Conservation (phyloP, 2,888 invertebrate genomes). For the Dilophus febrilis region DNA sequence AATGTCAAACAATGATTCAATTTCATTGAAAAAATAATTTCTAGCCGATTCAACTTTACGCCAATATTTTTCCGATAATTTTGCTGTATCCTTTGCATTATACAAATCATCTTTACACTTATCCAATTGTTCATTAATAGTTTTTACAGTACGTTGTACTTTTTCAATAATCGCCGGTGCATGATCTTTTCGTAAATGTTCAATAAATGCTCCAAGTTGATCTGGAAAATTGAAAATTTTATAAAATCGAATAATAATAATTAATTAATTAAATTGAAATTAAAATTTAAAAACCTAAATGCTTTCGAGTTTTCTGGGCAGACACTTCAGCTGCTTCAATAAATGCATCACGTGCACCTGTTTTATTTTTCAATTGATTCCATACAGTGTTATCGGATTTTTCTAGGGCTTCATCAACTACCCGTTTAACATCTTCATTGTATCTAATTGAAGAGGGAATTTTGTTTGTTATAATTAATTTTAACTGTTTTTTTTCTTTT, state of each 20-base stretch:
- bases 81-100: constrained; percentile 36
- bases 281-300: constrained; percentile 35
- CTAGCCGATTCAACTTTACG: constrained; percentile 33
- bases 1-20: constrained; percentile 50
- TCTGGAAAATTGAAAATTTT: constrained; percentile 11
- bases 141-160: constrained; percentile 37
- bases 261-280: constrained; percentile 8
- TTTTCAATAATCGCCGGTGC: constrained; percentile 31
- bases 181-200: constrained; percentile 18
- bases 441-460: constrained; percentile 23
- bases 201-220: constrained; percentile 23
- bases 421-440: constrained; percentile 31
- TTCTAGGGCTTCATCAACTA: constrained; percentile 45
- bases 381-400: constrained; percentile 39
- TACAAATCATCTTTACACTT: constrained; percentile 41
- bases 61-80: constrained; percentile 65
- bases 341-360: constrained; percentile 36
- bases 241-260: background rate
- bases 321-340: constrained; percentile 40
- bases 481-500: constrained; percentile 21
- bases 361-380: constrained; percentile 38
- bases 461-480: background rate
- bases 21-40: constrained; percentile 42
- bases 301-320: constrained; percentile 37
- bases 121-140: constrained; percentile 39